These are phyloP conservation scores for Eutrigla gurnardus DNA, from an alignment of 2,797 vertebrate genomes.

Conservation along the genomic window DNA sequence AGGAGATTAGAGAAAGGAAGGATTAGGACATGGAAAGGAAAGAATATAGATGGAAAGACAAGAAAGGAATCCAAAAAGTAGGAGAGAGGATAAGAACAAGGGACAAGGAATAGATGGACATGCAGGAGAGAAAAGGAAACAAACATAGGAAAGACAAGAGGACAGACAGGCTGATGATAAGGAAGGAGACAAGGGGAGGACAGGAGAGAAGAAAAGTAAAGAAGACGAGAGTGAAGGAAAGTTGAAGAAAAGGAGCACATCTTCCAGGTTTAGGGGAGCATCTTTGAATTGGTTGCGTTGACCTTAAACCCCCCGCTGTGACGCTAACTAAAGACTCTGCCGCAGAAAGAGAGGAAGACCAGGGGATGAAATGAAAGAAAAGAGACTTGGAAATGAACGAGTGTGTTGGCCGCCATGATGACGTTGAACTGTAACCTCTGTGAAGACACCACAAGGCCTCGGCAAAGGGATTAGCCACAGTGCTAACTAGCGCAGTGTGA, in stretches of 20 bases:
- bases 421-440: slow-evolving; percentile 43
- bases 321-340: slow-evolving; percentile 6
- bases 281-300: neutral
- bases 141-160: neutral
- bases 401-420: slow-evolving; percentile 8
- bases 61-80: neutral
- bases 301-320: slow-evolving; percentile 17
- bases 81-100: neutral
- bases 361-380: neutral
- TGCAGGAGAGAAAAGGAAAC: neutral
- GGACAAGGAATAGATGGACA: neutral
- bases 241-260: neutral
- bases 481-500: slow-evolving; percentile 42
- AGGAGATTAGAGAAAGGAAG: neutral
- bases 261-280: neutral
- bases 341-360: neutral
- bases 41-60: neutral
- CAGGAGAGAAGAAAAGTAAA: neutral
- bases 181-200: neutral
- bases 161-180: neutral
- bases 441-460: neutral
- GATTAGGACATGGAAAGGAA: neutral
- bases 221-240: neutral
- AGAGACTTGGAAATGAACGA: slow-evolving; percentile 13
- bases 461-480: slow-evolving; percentile 50